A percentile compares a stretch with the other conserved stretches of the same genome.
phyloP scores from a whole-genome alignment of 2,113 vertebrate genomes.

The Motacilla alba region DNA sequence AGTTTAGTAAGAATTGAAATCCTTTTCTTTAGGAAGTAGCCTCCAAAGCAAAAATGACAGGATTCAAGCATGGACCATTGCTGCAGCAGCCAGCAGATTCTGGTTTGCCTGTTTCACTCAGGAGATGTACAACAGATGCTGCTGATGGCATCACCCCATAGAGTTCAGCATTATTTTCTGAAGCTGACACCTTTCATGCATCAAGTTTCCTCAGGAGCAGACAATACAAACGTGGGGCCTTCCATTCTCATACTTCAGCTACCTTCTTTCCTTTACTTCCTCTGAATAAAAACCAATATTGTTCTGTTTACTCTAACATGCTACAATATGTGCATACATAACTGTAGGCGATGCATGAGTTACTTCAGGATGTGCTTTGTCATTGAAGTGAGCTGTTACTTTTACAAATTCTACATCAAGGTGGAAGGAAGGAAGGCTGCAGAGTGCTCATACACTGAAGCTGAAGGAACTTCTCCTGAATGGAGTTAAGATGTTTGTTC shows the following conservation, averaged over 20 bases:
- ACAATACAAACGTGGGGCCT: neutral
- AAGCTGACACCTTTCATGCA: neutral
- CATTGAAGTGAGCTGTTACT: slow-evolving; percentile 42
- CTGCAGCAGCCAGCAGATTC: neutral
- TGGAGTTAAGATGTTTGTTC: slow-evolving; percentile 46
- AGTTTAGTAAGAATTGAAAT: neutral
- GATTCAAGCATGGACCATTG: neutral
- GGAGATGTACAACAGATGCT: neutral
- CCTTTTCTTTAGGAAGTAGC: neutral
- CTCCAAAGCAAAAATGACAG: neutral
- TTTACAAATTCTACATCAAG: slow-evolving; percentile 56
- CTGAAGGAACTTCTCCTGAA: slow-evolving; percentile 54
- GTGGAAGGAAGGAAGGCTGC: slow-evolving; percentile 62
- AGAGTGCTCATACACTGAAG: slow-evolving; percentile 54
- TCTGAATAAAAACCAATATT: neutral
- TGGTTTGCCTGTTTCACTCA: neutral
- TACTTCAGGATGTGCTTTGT: slow-evolving; percentile 50
- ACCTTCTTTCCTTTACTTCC: neutral
- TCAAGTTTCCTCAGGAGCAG: neutral
- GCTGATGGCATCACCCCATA: neutral
- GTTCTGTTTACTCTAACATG: slow-evolving; percentile 37
- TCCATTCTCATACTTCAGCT: neutral
- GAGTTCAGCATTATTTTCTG: neutral
- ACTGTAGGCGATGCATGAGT: slow-evolving; percentile 40
- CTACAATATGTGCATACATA: slow-evolving; percentile 40